Evolutionary conservation across 2,797 vertebrate species (phyloP).

Genomic region (Falco berigora): DNA sequence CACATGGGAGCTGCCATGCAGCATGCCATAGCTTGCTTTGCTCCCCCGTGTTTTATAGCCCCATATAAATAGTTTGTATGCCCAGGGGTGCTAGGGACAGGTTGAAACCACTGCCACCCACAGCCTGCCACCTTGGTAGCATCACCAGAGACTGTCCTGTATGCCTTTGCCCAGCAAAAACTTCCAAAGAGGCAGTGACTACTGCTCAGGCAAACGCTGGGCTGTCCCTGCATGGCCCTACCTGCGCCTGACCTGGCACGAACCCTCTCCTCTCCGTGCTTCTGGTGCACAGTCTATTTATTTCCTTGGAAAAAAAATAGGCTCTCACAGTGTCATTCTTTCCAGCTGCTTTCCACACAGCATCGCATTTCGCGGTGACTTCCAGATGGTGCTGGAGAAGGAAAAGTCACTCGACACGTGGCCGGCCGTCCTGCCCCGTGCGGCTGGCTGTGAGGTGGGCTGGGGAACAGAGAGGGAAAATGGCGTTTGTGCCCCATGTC

Average conservation of each 20-base stretch:
- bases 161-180: background rate
- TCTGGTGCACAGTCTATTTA: constrained; percentile 45
- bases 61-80: background rate
- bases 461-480: background rate
- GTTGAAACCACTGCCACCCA: background rate
- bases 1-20: background rate
- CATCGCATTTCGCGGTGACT: constrained; percentile 57
- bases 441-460: background rate
- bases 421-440: background rate
- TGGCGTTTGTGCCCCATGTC: background rate
- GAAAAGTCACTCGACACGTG: background rate
- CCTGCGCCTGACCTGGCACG: constrained; percentile 35
- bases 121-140: background rate
- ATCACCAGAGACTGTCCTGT: background rate
- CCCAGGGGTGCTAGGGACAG: background rate
- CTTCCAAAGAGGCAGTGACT: background rate
- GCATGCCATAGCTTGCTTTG: background rate
- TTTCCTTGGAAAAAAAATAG: constrained; percentile 60
- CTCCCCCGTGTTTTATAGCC: background rate
- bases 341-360: constrained; percentile 68
- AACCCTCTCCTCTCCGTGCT: background rate
- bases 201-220: rapidly evolving
- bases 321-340: constrained; percentile 64
- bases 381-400: constrained; percentile 51
- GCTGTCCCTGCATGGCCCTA: constrained; percentile 36